phyloP scores from a whole-genome alignment of 1,140 invertebrate species.

The Drosophila ambigua region DNA sequence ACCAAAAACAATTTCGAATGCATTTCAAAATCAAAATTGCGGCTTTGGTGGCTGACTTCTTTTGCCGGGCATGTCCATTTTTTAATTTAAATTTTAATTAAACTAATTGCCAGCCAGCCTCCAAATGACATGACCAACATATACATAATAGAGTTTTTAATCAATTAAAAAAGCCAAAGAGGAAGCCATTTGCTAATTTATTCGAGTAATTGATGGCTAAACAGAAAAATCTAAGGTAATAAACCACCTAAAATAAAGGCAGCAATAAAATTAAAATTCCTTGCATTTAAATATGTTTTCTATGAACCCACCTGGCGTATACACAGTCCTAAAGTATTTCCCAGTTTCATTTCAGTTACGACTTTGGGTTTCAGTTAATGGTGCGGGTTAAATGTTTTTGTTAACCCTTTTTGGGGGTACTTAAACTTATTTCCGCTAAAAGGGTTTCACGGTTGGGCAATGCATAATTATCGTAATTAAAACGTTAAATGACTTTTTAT shows the following conservation, averaged over 20 bases:
- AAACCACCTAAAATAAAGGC: not conserved
- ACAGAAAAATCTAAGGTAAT: not conserved
- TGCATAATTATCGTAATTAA: constrained; percentile 55
- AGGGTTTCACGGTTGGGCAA: constrained; percentile 35
- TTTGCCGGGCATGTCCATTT: constrained; percentile 3
- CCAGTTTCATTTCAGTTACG: not conserved
- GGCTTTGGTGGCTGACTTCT: constrained; percentile 14
- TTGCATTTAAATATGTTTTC: not conserved
- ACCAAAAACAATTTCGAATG: not conserved
- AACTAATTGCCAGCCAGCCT: constrained; percentile 53
- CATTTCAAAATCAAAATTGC: constrained; percentile 43
- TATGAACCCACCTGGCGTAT: constrained; percentile 13
- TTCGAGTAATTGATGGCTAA: constrained; percentile 1
- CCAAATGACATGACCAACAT: constrained; percentile 1
- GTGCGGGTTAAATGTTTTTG: constrained; percentile 23
- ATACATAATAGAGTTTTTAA: constrained; percentile 46
- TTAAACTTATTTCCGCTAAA: constrained; percentile 26
- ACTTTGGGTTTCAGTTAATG: constrained; percentile 38
- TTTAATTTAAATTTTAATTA: constrained; percentile 56
- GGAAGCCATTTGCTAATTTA: constrained; percentile 19
- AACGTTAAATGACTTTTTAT: constrained; percentile 29
- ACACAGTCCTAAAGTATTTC: constrained; percentile 7
- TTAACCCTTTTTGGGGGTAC: constrained; percentile 21
- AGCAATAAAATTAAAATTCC: constrained; percentile 7
- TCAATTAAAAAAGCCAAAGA: constrained; percentile 26